A percentile compares a stretch with the other conserved stretches of the same genome.
Evolutionary conservation across 2,888 invertebrate species (phyloP).

Genomic region (Drosophila bunnanda): DNA sequence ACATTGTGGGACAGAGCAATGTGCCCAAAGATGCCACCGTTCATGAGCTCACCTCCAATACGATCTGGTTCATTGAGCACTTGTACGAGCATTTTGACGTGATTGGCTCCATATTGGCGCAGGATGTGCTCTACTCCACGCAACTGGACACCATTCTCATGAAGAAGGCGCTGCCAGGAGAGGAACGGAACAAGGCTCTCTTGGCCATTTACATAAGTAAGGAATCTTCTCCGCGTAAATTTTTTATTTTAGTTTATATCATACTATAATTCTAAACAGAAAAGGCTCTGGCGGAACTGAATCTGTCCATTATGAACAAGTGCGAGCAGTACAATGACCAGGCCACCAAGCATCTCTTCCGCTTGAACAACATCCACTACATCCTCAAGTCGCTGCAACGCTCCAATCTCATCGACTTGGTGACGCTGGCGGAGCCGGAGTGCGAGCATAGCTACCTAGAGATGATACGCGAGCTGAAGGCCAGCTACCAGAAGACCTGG

Average conservation of each 20-base stretch:
- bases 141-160: constrained; percentile 86
- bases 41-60: constrained; percentile 97
- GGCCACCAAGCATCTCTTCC: constrained; percentile 94
- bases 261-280: constrained; percentile 86
- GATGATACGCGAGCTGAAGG: constrained; percentile 93
- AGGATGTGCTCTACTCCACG: constrained; percentile 87
- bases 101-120: constrained; percentile 88
- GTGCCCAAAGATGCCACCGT: constrained; percentile 98
- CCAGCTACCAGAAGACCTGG: constrained; percentile 88
- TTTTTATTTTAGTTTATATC: neutral
- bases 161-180: constrained; percentile 84
- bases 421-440: constrained; percentile 92
- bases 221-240: constrained; percentile 48
- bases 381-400: constrained; percentile 96
- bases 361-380: constrained; percentile 97
- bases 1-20: constrained; percentile 87
- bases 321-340: constrained; percentile 95
- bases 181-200: constrained; percentile 88
- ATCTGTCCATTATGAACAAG: constrained; percentile 94
- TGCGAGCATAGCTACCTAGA: constrained; percentile 94
- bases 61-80: constrained; percentile 95
- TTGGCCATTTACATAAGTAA: constrained; percentile 93
- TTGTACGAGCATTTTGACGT: constrained; percentile 91
- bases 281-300: constrained; percentile 95
- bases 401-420: constrained; percentile 92